phyloP scores from a whole-genome alignment of 2,797 vertebrate species.

The Hypotaenidia okinawae region DNA sequence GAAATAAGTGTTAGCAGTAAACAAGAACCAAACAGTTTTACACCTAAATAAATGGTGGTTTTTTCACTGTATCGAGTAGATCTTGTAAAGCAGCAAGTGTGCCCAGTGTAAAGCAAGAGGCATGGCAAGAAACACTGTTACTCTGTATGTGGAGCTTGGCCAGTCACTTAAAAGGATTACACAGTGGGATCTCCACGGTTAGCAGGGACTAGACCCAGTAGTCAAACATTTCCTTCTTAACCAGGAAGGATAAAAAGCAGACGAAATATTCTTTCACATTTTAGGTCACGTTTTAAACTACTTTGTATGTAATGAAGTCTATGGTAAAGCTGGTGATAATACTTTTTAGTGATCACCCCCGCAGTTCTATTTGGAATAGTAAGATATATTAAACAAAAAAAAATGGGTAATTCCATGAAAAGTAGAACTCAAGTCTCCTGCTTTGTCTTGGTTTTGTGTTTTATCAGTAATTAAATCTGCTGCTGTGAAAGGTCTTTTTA shows the following conservation, averaged over 20 bases:
- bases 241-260: neutral
- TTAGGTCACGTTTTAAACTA: neutral
- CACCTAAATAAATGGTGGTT: neutral
- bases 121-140: neutral
- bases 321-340: neutral
- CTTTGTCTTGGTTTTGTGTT: neutral
- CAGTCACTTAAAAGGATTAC: constrained; percentile 53
- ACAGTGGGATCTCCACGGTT: neutral
- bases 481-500: neutral
- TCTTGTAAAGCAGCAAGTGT: neutral
- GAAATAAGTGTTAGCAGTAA: neutral
- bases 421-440: neutral
- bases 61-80: neutral
- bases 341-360: neutral
- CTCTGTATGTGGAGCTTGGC: neutral
- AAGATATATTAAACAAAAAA: neutral
- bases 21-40: neutral
- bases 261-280: neutral
- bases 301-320: neutral
- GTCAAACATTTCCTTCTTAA: neutral
- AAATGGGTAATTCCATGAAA: neutral
- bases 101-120: neutral
- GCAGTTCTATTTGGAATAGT: neutral
- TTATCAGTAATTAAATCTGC: neutral
- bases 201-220: neutral